These are phyloP conservation scores for Bubo scandiacus DNA, from an alignment of 2,113 vertebrate species.

Conservation along the genomic window DNA sequence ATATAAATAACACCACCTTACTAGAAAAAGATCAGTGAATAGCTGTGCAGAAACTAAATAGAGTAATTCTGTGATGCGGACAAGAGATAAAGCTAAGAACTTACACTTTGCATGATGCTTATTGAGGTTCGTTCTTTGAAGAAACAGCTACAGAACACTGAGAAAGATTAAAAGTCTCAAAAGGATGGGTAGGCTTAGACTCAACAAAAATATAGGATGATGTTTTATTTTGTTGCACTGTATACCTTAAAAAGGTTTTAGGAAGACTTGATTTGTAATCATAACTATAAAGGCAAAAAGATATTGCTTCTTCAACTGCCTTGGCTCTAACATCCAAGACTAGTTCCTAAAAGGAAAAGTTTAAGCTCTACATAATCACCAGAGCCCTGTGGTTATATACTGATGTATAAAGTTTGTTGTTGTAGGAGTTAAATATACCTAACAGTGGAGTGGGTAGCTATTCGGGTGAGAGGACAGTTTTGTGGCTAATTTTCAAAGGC, in stretches of 20 bases:
- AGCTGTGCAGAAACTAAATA: not conserved
- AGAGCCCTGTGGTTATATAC: not conserved
- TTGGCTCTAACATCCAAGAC: not conserved
- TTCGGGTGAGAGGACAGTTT: not conserved
- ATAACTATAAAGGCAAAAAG: not conserved
- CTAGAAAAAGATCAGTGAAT: not conserved
- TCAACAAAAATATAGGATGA: not conserved
- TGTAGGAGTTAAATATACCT: not conserved
- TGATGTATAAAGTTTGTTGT: not conserved
- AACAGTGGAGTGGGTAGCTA: not conserved
- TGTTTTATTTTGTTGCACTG: not conserved
- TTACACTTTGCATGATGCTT: not conserved
- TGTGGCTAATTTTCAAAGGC: not conserved
- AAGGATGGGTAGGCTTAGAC: not conserved
- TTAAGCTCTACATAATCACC: not conserved
- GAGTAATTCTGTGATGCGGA: not conserved
- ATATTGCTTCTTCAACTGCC: not conserved
- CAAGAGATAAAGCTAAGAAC: not conserved
- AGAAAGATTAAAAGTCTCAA: not conserved
- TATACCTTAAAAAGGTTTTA: not conserved
- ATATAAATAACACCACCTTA: not conserved
- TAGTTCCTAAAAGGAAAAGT: not conserved
- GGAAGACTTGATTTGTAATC: not conserved
- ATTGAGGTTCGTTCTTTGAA: not conserved
- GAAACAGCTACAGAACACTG: not conserved